Evolutionary conservation across 2,113 vertebrate species (phyloP).

Genomic region (Notarius lentiginosus): DNA sequence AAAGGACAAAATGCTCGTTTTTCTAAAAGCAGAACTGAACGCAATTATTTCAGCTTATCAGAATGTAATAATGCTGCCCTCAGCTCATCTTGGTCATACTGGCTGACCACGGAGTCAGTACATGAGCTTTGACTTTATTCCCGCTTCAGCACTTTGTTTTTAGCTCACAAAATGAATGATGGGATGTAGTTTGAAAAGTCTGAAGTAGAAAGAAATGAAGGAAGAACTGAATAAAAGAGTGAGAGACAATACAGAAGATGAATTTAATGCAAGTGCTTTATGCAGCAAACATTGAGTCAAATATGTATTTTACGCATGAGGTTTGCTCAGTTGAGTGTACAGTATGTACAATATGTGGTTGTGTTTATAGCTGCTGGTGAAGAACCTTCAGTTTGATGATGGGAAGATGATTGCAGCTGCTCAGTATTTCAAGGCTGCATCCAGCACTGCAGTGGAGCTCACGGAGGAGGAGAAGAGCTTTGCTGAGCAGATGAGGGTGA

Average conservation of each 20-base stretch:
- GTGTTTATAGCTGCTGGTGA: constrained; percentile 76
- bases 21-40: neutral
- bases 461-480: constrained; percentile 75
- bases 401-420: constrained; percentile 83
- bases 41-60: neutral
- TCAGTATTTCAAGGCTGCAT: constrained; percentile 72
- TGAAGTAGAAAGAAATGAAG: neutral
- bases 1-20: neutral
- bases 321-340: neutral
- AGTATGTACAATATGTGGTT: neutral
- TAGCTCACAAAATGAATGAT: constrained; percentile 23
- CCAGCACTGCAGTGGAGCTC: constrained; percentile 73
- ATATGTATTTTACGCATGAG: neutral
- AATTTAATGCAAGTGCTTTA: neutral
- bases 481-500: constrained; percentile 76
- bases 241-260: neutral
- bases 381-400: constrained; percentile 82
- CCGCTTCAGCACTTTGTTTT: constrained; percentile 7
- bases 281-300: neutral
- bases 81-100: neutral
- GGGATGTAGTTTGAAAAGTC: neutral
- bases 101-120: neutral
- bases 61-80: neutral
- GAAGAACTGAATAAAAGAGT: neutral
- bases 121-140: constrained; percentile 7